Percentiles rank a stretch among this genome's conserved stretches.
These are phyloP conservation scores for Astropecten irregularis DNA, from an alignment of 53 echinoderm and acorn worm genomes.

Conservation along the genomic window DNA sequence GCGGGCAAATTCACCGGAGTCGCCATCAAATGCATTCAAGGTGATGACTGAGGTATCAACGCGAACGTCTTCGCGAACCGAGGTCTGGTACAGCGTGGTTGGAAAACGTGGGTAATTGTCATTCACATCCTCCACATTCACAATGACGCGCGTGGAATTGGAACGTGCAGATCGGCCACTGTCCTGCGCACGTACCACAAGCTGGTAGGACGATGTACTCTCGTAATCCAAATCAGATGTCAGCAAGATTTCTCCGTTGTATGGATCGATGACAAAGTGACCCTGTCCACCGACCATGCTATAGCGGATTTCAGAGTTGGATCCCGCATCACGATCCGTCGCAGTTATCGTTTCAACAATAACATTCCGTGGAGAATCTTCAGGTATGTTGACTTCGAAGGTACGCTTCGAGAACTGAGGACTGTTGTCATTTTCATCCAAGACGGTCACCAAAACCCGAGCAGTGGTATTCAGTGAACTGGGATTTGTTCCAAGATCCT, in stretches of 20 bases:
- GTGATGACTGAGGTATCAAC: conserved; percentile 73
- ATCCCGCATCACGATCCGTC: conserved; percentile 81
- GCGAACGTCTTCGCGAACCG: conserved; percentile 84
- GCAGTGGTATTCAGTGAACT: conserved; percentile 72
- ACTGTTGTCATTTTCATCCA: conserved; percentile 90
- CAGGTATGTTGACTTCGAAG: conserved; percentile 85
- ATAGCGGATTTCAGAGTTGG: conserved; percentile 85
- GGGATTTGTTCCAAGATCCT: conserved; percentile 84
- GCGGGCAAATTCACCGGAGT: conserved; percentile 75
- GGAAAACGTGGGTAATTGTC: conserved; percentile 88
- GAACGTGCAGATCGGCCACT: conserved; percentile 81
- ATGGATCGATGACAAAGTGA: conserved; percentile 84
- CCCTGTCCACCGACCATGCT: conserved; percentile 92
- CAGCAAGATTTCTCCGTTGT: conserved; percentile 82
- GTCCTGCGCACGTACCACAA: conserved; percentile 92
- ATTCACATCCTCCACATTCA: conserved; percentile 90
- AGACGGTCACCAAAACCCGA: conserved; percentile 74
- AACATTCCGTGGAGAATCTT: conserved; percentile 69
- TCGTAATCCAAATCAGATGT: conserved; percentile 79
- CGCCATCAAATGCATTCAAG: conserved; percentile 87
- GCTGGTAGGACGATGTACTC: conserved; percentile 63
- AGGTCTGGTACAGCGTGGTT: conserved; percentile 72
- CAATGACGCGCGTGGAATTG: conserved; percentile 80
- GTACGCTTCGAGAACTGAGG: conserved; percentile 81
- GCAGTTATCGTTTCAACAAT: conserved; percentile 76